A percentile compares a stretch with the other conserved stretches of the same genome.
These are phyloP conservation scores for Aphaenogaster floridana DNA, from an alignment of 1,140 invertebrate genomes.

Conservation along the genomic window DNA sequence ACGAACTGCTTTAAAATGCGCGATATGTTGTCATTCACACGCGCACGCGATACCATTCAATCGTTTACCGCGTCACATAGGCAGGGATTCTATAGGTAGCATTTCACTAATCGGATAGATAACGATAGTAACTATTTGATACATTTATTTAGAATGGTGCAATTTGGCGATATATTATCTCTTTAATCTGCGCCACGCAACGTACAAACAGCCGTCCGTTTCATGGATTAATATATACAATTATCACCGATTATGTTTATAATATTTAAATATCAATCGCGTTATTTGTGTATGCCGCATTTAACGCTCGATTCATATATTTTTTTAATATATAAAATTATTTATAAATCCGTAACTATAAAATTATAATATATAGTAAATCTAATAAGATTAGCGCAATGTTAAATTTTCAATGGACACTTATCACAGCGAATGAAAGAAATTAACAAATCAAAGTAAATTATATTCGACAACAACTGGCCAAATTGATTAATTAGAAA, in stretches of 20 bases:
- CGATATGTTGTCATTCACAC: background rate
- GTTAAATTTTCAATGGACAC: slow-evolving; percentile 1
- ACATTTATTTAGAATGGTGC: slow-evolving; percentile 22
- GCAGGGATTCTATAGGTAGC: background rate
- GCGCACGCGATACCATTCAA: background rate
- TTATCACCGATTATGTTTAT: slow-evolving; percentile 9
- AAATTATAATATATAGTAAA: slow-evolving; percentile 6
- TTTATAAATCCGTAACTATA: background rate
- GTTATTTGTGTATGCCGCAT: background rate
- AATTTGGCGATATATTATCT: slow-evolving; percentile 26
- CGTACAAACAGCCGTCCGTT: background rate
- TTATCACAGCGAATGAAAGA: background rate
- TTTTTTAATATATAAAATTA: slow-evolving; percentile 3
- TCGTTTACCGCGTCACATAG: background rate
- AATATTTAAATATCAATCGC: background rate
- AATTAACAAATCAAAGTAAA: background rate
- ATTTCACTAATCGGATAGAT: slow-evolving; percentile 32
- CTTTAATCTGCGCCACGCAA: slow-evolving; percentile 7
- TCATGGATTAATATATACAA: slow-evolving; percentile 23
- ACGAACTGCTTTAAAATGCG: background rate
- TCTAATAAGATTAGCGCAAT: background rate
- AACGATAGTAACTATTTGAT: slow-evolving; percentile 43
- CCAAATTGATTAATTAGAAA: too few relatives aligned
- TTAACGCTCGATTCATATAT: background rate
- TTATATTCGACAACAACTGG: too few relatives aligned